A percentile compares a stretch with the other conserved stretches of the same genome.
Conservation (phyloP, 2,113 vertebrate genomes). For the Stegastes partitus region DNA sequence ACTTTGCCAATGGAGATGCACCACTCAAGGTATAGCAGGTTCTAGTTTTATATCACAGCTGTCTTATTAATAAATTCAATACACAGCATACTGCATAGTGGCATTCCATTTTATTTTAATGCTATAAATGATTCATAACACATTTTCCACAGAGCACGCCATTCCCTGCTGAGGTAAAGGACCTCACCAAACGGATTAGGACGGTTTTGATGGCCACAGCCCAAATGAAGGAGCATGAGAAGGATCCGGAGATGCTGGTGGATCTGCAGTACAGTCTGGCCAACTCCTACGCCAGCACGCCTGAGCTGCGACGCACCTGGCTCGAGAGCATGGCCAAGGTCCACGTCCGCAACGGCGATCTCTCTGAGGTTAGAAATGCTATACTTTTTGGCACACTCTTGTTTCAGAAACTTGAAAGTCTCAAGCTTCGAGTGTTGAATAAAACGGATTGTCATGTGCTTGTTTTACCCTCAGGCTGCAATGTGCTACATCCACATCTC, state of each 20-base stretch:
- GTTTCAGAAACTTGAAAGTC: background rate
- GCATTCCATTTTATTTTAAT: background rate
- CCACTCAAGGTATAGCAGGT: constrained; percentile 90
- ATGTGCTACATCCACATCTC: constrained; percentile 99
- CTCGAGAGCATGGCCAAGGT: constrained; percentile 99
- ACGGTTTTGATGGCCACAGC: constrained; percentile 98
- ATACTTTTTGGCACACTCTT: background rate
- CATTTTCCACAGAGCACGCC: constrained; percentile 87
- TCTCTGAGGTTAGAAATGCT: constrained; percentile 91
- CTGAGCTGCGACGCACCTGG: constrained; percentile 96
- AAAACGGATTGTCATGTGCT: background rate
- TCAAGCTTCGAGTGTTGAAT: too few species aligned
- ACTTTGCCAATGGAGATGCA: constrained; percentile 97
- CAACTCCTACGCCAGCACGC: constrained; percentile 98
- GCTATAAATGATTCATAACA: background rate
- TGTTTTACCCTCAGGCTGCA: constrained; percentile 87
- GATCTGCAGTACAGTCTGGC: constrained; percentile 98
- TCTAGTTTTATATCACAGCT: background rate
- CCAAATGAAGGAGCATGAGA: constrained; percentile 99
- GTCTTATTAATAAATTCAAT: background rate
- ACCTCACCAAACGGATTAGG: constrained; percentile 96
- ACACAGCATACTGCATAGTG: background rate
- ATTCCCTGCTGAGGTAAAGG: constrained; percentile 98
- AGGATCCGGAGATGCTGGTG: constrained; percentile 98
- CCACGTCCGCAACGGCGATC: constrained; percentile 95